A percentile compares a stretch with the other conserved stretches of the same genome.
phyloP scores from a whole-genome alignment of 2,888 invertebrate genomes.

The Argyresthia albistria region DNA sequence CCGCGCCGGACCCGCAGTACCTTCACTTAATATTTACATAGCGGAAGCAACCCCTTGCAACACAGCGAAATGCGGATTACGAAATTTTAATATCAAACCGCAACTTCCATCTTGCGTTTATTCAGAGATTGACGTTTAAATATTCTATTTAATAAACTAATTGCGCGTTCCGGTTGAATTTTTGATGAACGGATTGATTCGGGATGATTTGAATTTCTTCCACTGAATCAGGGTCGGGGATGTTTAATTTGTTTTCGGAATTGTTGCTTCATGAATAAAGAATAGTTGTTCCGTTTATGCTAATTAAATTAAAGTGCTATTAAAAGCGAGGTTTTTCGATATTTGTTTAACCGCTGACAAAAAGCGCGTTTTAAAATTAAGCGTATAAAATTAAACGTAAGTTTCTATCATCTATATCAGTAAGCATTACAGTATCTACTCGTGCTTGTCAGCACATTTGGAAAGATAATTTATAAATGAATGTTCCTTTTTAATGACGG shows the following conservation, averaged over 20 bases:
- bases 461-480: too few relatives aligned
- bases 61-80: slow-evolving; percentile 45
- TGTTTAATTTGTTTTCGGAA: slow-evolving; percentile 19
- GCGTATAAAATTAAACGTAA: too few relatives aligned
- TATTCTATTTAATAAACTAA: slow-evolving; percentile 53
- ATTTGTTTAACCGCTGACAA: too few relatives aligned
- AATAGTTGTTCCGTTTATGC: background rate
- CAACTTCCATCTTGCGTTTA: slow-evolving; percentile 53
- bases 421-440: too few relatives aligned
- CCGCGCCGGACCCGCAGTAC: slow-evolving; percentile 25
- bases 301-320: background rate
- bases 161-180: slow-evolving; percentile 58
- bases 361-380: too few relatives aligned
- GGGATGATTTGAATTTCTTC: slow-evolving; percentile 61
- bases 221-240: slow-evolving; percentile 42
- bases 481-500: too few relatives aligned
- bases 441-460: too few relatives aligned
- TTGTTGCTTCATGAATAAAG: slow-evolving; percentile 3
- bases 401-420: too few relatives aligned
- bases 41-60: slow-evolving; percentile 51
- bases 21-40: slow-evolving; percentile 56
- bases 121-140: slow-evolving; percentile 54
- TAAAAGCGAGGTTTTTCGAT: background rate
- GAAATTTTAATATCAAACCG: slow-evolving; percentile 52
- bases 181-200: slow-evolving; percentile 65